phyloP scores from a whole-genome alignment of 2,888 invertebrate species.

The Phorcus lineatus region DNA sequence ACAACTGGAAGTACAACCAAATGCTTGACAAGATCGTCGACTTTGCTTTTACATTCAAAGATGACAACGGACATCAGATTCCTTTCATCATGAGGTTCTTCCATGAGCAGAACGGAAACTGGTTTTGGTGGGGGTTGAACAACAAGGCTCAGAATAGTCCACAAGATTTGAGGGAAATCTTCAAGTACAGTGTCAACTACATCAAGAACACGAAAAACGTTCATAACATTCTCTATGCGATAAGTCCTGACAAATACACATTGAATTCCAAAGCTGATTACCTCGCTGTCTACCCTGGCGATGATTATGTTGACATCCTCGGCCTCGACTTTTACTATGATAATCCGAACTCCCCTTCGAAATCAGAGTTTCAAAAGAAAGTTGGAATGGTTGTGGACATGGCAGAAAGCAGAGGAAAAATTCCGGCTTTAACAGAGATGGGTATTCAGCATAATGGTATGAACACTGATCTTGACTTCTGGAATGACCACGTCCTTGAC shows the following conservation, averaged over 20 bases:
- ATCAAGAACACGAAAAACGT: background rate
- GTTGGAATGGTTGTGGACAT: background rate
- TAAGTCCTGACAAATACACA: background rate
- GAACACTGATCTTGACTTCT: background rate
- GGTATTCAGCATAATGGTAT: background rate
- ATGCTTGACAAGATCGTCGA: constrained; percentile 27
- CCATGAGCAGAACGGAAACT: constrained; percentile 46
- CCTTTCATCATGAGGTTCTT: constrained; percentile 41
- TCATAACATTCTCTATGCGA: background rate
- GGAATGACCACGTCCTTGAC: background rate
- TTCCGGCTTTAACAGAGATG: background rate
- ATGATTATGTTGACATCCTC: background rate
- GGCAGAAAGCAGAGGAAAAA: background rate
- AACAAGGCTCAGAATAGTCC: constrained; percentile 27
- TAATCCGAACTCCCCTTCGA: background rate
- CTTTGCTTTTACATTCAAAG: constrained; percentile 26
- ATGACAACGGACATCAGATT: constrained; percentile 31
- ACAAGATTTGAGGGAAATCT: constrained; percentile 30
- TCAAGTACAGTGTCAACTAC: background rate
- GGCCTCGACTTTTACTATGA: background rate
- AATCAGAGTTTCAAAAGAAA: background rate
- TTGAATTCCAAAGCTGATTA: background rate
- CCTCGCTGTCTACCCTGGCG: background rate
- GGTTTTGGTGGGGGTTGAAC: constrained; percentile 47
- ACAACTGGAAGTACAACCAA: constrained; percentile 27